Evolutionary conservation across 2,113 vertebrate genomes (phyloP).

Genomic region (Dendrocopos noguchii): DNA sequence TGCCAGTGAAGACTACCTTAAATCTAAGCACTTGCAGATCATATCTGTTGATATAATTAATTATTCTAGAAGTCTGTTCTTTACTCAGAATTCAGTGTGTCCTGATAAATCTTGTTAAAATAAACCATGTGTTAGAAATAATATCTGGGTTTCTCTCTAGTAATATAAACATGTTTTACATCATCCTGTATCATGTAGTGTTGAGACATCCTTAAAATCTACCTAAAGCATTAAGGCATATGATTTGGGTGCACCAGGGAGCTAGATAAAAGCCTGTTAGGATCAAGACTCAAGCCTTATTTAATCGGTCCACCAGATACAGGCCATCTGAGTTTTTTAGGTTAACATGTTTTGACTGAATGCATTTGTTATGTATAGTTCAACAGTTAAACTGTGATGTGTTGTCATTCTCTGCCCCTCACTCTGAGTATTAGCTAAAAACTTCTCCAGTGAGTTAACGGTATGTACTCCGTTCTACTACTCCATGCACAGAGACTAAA

Average conservation of each 20-base stretch:
- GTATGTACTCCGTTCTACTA: not conserved
- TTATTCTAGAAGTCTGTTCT: not conserved
- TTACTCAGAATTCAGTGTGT: not conserved
- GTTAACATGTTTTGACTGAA: not conserved
- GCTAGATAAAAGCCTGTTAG: not conserved
- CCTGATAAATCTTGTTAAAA: not conserved
- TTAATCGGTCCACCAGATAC: not conserved
- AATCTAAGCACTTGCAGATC: not conserved
- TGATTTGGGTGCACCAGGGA: not conserved
- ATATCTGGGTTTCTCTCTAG: not conserved
- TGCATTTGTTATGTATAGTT: not conserved
- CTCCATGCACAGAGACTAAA: not conserved
- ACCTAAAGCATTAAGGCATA: not conserved
- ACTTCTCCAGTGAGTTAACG: not conserved
- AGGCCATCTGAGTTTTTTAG: not conserved
- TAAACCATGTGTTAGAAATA: rapidly evolving
- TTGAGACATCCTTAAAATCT: not conserved
- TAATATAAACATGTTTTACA: not conserved
- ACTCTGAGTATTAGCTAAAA: not conserved
- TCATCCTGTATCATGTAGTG: not conserved
- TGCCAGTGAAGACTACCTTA: not conserved
- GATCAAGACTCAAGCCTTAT: not conserved
- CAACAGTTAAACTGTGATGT: not conserved
- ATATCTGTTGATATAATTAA: not conserved
- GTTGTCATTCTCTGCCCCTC: not conserved